Evolutionary conservation across 2,888 invertebrate genomes (phyloP), one percentile per base, ranked within the genome.

Genomic region (Zygaena filipendulae): DNA sequence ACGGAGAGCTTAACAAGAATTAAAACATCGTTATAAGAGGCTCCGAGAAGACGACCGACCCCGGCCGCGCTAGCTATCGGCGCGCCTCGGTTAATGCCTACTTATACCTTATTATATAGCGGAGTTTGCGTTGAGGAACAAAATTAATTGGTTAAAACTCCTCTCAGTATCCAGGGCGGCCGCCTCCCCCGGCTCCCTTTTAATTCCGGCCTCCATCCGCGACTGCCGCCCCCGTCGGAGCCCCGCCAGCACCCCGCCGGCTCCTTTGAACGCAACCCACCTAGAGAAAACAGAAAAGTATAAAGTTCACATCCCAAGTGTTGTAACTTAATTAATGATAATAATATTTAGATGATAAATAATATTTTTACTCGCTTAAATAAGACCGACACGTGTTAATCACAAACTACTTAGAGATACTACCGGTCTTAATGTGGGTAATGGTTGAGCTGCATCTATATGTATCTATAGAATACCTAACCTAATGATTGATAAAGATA

Each of bases 121-220:
- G 64, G 70, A 79, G 79, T 79, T 79, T 79, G 79, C 77, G 79
- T 79, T 79, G 80, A 80, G 81, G 81, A 81, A 80, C 81, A 81
- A 81, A 81, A 81, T 81, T 81, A 81, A 81, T 81, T 81, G 81
- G 81, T 81, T 81, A 81, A 81, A 81, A 81, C 81, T 81, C 81
- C 81, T 81, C 81, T 80, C 77, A 68, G 80, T 79, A 79, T 80
- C 80, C 79, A 74, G 69, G 77, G 77, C 68, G 70, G 70, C 61
- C 63, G 52, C 41, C 59, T 61, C 58, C 66, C 63, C 56, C 32
- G 48, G 49, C 71, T 58, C 74, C 71, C 71, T 62, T 74, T 71
- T 72, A 68, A 74, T 72, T 67, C 74, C 67, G 52, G 43, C 54
- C 56, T 35, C 50, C 52, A 56, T 59, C 59, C 59, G 50, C 54